Evolutionary conservation across 92 coral and sea anemone genomes (phyloP).

Genomic region (Epizoanthus fatuus): DNA sequence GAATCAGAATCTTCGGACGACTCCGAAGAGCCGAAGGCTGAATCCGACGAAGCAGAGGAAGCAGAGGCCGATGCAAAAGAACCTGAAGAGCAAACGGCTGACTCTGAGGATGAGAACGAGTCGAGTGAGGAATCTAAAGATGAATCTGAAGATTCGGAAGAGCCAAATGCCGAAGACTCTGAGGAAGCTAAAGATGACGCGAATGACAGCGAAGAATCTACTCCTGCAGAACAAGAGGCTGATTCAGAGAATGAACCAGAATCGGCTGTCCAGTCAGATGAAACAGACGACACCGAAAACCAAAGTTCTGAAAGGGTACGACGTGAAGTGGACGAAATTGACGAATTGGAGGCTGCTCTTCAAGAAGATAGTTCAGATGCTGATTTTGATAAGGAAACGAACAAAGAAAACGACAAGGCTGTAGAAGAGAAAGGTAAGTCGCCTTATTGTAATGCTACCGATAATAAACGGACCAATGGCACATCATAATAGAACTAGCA

Average conservation of each 20-base stretch:
- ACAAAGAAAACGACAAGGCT: conserved; percentile 2
- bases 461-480: background rate
- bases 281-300: background rate
- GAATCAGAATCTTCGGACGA: background rate
- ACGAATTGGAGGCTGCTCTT: conserved; percentile 21
- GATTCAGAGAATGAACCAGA: background rate
- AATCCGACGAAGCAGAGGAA: conserved; percentile 1
- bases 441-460: background rate
- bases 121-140: background rate
- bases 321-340: conserved; percentile 17
- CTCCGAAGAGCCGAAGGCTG: conserved; percentile 13
- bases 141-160: background rate
- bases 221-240: background rate
- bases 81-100: background rate
- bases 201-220: background rate
- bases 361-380: conserved; percentile 18
- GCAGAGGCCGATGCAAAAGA: background rate
- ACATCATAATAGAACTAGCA: background rate
- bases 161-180: background rate
- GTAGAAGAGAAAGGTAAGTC: conserved; percentile 7
- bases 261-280: background rate
- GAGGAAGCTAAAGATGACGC: background rate
- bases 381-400: background rate
- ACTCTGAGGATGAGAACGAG: background rate
- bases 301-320: background rate